Percentiles rank a stretch among this genome's conserved stretches.
These are phyloP conservation scores for Cheilosia variabilis DNA, from an alignment of 2,888 invertebrate genomes.

Conservation along the genomic window DNA sequence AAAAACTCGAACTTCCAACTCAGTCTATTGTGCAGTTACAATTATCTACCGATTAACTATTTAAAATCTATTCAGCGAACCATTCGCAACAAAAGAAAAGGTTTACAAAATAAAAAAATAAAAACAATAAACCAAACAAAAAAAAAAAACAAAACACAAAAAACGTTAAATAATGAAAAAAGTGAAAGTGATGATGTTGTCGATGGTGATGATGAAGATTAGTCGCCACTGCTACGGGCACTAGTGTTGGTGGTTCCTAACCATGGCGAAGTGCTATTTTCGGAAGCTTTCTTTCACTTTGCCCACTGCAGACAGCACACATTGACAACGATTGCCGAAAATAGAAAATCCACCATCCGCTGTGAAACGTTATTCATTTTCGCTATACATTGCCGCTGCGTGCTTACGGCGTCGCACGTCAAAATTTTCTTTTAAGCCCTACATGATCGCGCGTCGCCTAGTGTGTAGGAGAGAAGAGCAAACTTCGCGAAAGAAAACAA, in stretches of 20 bases:
- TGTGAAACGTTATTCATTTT: constrained; percentile 57
- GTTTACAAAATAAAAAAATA: constrained; percentile 37
- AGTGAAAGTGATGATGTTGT: constrained; percentile 73
- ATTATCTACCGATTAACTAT: not conserved
- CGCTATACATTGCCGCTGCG: constrained; percentile 36
- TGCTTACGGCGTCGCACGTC: constrained; percentile 23
- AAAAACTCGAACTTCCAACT: too few species aligned
- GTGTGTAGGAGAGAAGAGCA: constrained; percentile 38
- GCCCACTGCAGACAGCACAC: constrained; percentile 37
- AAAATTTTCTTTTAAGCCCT: constrained; percentile 37
- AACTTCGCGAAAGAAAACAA: constrained; percentile 6
- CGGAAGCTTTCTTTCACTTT: constrained; percentile 73
- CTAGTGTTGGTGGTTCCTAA: constrained; percentile 57
- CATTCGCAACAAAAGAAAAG: constrained; percentile 29
- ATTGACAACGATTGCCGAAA: constrained; percentile 65
- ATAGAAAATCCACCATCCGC: constrained; percentile 68
- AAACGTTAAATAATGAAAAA: constrained; percentile 67
- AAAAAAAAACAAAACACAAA: constrained; percentile 35
- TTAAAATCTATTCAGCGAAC: not conserved
- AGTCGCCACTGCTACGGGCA: constrained; percentile 30
- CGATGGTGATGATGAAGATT: constrained; percentile 54
- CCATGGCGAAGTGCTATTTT: constrained; percentile 63
- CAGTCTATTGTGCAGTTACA: too few species aligned
- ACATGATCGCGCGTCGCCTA: constrained; percentile 5
- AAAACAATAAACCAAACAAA: constrained; percentile 7